These are phyloP conservation scores for Numenius arquata DNA, from an alignment of 2,113 vertebrate species.

Conservation along the genomic window DNA sequence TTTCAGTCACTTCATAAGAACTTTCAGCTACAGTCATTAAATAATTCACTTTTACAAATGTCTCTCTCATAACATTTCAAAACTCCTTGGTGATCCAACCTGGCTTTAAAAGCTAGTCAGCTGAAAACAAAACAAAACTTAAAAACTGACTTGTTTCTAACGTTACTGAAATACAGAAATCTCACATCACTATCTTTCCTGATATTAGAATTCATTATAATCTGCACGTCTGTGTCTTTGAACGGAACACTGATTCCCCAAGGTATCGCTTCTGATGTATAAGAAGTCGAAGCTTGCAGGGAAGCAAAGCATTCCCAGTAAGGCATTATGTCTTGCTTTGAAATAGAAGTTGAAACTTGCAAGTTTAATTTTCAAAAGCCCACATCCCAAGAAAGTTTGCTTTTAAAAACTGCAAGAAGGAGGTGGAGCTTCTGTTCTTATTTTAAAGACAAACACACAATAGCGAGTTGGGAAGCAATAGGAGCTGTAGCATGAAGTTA, in stretches of 20 bases:
- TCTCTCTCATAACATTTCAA: background rate
- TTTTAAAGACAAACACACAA: background rate
- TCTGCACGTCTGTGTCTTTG: background rate
- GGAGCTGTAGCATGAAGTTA: background rate
- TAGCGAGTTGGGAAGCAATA: background rate
- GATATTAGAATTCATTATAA: background rate
- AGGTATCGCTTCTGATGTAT: background rate
- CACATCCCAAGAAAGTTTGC: background rate
- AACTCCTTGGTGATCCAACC: background rate
- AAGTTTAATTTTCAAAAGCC: conserved; percentile 28
- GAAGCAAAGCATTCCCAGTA: background rate
- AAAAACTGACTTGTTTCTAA: background rate
- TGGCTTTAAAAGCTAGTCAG: background rate
- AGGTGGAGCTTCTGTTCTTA: background rate
- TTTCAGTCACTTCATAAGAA: background rate
- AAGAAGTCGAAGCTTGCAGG: background rate
- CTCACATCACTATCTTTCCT: background rate
- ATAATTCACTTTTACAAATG: background rate
- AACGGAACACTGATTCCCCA: conserved; percentile 7
- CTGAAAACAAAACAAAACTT: background rate
- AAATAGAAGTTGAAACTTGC: background rate
- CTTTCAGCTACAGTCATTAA: background rate
- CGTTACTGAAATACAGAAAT: background rate
- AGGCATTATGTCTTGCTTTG: background rate
- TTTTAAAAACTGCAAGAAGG: background rate